A percentile compares a stretch with the other conserved stretches of the same genome.
These are phyloP conservation scores for Phthorimaea operculella DNA, from an alignment of 1,140 invertebrate species.

Conservation along the genomic window DNA sequence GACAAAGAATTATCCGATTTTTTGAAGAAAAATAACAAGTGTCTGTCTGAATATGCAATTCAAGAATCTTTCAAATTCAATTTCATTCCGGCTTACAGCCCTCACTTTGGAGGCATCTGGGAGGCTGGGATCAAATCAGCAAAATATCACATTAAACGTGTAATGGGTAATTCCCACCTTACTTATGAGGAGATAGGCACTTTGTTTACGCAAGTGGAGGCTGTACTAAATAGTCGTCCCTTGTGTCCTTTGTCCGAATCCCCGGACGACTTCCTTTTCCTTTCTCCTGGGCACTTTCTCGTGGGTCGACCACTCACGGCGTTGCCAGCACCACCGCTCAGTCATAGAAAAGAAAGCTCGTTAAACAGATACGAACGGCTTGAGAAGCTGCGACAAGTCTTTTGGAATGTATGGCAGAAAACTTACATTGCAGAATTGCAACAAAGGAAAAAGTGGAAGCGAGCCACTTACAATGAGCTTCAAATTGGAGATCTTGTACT, in stretches of 20 bases:
- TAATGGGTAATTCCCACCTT: slow-evolving; percentile 23
- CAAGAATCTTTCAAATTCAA: slow-evolving; percentile 20
- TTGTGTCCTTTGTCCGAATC: slow-evolving; percentile 37
- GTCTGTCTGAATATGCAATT: slow-evolving; percentile 16
- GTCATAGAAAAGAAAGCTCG: slow-evolving; percentile 6
- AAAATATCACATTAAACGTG: slow-evolving; percentile 29
- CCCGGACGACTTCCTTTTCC: slow-evolving; percentile 28
- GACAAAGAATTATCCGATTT: slow-evolving; percentile 16
- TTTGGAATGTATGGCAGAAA: slow-evolving; percentile 22
- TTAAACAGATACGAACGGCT: slow-evolving; percentile 12
- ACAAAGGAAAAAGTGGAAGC: slow-evolving; percentile 18
- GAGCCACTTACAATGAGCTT: neutral
- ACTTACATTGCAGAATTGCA: slow-evolving; percentile 21
- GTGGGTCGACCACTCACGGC: slow-evolving; percentile 23
- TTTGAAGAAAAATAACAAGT: neutral
- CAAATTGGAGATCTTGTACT: slow-evolving; percentile 10
- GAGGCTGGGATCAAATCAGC: slow-evolving; percentile 27
- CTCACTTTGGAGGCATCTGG: slow-evolving; percentile 35
- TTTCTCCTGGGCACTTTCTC: slow-evolving; percentile 43
- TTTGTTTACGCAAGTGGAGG: slow-evolving; percentile 36
- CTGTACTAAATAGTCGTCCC: slow-evolving; percentile 47
- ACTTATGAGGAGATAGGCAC: slow-evolving; percentile 38
- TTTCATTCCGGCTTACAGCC: slow-evolving; percentile 29
- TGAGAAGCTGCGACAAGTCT: slow-evolving; percentile 18
- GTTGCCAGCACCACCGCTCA: slow-evolving; percentile 10